Evolutionary conservation across 2,888 invertebrate genomes (phyloP).

Genomic region (Shargacucullia verbasci): DNA sequence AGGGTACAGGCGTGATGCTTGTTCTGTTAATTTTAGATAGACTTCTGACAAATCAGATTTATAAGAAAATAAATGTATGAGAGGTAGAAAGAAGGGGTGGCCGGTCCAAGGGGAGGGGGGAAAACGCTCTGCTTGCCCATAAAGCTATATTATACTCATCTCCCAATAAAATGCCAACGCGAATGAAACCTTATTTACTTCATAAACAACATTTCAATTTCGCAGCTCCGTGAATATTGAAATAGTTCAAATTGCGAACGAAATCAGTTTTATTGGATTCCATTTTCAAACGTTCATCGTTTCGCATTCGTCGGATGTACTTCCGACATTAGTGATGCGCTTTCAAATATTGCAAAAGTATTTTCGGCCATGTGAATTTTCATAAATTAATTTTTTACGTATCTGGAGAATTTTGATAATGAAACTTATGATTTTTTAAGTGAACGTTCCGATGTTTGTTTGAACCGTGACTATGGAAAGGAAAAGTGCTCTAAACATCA

Average conservation of each 20-base stretch:
- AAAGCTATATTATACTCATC: too few species aligned
- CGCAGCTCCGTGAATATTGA: slow-evolving; percentile 29
- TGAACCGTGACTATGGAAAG: slow-evolving; percentile 18
- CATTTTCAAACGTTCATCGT: slow-evolving; percentile 20
- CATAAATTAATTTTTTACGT: too few species aligned
- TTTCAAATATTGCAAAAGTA: slow-evolving; percentile 41
- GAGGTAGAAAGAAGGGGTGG: too few species aligned
- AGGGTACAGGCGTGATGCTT: too few species aligned
- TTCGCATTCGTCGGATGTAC: slow-evolving; percentile 39
- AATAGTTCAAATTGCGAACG: slow-evolving; percentile 37
- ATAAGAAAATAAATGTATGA: too few species aligned
- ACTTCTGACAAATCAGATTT: too few species aligned
- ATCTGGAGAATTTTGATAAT: too few species aligned
- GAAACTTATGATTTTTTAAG: too few species aligned
- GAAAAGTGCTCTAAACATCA: slow-evolving; percentile 26
- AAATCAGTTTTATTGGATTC: slow-evolving; percentile 9
- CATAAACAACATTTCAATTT: slow-evolving; percentile 31
- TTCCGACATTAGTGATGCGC: slow-evolving; percentile 40
- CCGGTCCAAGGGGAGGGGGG: too few species aligned
- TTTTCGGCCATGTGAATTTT: slow-evolving; percentile 26
- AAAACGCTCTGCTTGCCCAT: too few species aligned
- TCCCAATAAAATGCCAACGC: too few species aligned
- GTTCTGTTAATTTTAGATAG: too few species aligned
- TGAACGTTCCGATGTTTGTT: slow-evolving; percentile 1
- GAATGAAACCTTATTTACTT: slow-evolving; percentile 3